Conservation (phyloP, 2,113 vertebrate species). For the Lycaon pictus region DNA sequence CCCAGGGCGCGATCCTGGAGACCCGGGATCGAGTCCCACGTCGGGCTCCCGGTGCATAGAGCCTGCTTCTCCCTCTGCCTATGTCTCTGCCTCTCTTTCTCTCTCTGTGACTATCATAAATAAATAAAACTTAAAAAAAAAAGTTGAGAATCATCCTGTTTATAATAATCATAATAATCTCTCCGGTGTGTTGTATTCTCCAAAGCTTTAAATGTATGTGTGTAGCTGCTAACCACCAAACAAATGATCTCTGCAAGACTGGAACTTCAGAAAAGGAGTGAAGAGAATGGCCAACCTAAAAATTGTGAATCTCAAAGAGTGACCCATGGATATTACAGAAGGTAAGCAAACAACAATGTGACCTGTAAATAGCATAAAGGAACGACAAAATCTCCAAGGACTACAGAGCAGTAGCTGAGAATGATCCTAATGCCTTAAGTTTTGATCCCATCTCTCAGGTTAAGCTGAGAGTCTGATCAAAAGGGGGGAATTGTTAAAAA, state of each 20-base stretch:
- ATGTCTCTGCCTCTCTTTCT: too few species aligned
- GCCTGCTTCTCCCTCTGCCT: too few species aligned
- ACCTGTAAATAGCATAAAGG: too few species aligned
- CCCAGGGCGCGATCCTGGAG: too few species aligned
- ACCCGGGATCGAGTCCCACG: too few species aligned
- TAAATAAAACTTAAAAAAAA: too few species aligned
- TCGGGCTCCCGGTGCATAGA: too few species aligned
- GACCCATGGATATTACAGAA: too few species aligned
- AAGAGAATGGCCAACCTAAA: neutral
- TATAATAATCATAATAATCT: neutral
- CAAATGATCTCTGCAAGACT: neutral
- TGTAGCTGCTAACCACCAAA: neutral
- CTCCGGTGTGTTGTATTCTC: neutral
- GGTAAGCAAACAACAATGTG: too few species aligned
- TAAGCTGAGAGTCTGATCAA: neutral
- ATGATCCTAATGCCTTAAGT: neutral
- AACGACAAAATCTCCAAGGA: too few species aligned
- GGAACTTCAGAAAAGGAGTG: neutral
- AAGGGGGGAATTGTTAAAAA: neutral
- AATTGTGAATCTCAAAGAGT: neutral
- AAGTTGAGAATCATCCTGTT: neutral
- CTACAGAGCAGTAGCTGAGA: too few species aligned
- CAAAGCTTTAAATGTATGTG: neutral
- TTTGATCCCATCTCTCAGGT: neutral
- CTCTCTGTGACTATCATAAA: too few species aligned